A percentile compares a stretch with the other conserved stretches of the same genome.
These are phyloP conservation scores for Alethe castanea DNA, from an alignment of 2,113 vertebrate species.

Conservation along the genomic window DNA sequence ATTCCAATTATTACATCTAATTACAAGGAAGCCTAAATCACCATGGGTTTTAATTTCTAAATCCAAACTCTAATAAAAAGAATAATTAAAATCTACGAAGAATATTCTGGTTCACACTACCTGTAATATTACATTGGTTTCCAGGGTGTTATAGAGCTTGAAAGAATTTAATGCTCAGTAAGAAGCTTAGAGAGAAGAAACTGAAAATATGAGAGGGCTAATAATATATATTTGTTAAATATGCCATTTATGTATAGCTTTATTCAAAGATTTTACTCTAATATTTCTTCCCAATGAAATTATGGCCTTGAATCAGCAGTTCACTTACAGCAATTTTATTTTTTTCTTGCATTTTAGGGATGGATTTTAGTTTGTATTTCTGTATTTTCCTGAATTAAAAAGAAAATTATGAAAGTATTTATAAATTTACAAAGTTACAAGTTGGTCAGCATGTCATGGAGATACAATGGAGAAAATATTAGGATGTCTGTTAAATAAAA, in stretches of 20 bases:
- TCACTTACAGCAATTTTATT: neutral
- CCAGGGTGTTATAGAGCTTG: neutral
- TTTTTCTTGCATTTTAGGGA: neutral
- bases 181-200: neutral
- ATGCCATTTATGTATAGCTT: neutral
- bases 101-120: neutral
- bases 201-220: neutral
- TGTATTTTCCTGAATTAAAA: neutral
- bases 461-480: neutral
- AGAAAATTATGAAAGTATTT: neutral
- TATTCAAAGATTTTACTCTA: neutral
- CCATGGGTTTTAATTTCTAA: neutral
- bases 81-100: conserved; percentile 5
- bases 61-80: neutral
- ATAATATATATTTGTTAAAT: neutral
- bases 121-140: neutral
- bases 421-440: neutral
- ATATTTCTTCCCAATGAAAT: neutral
- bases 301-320: neutral
- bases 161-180: neutral
- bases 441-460: neutral
- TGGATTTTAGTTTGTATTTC: neutral
- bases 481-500: neutral
- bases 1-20: neutral
- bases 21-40: neutral